These are phyloP conservation scores for Gymnothorax javanicus DNA, from an alignment of 2,797 vertebrate genomes.

Conservation along the genomic window DNA sequence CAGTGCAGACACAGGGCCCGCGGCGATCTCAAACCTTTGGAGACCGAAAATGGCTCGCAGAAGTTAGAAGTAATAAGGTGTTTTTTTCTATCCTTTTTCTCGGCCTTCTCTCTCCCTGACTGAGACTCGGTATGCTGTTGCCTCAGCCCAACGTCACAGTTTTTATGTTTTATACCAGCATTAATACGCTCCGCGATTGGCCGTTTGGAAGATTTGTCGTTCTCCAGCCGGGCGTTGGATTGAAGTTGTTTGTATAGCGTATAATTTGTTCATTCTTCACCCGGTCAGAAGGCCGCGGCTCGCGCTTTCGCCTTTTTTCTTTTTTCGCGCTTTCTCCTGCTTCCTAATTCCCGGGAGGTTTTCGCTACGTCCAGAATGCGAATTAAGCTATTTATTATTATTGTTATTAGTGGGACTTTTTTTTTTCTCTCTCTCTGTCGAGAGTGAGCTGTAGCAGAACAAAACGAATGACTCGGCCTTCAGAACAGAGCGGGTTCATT, in stretches of 20 bases:
- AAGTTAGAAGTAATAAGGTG: conserved; percentile 88
- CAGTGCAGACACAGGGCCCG: conserved; percentile 83
- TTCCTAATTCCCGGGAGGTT: conserved; percentile 26
- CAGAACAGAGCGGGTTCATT: conserved; percentile 13
- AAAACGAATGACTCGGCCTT: conserved; percentile 22
- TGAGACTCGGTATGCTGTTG: conserved; percentile 78
- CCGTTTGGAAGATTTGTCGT: conserved; percentile 78
- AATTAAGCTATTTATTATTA: conserved; percentile 32
- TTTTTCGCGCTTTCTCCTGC: conserved; percentile 29
- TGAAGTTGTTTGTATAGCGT: conserved; percentile 78
- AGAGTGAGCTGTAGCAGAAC: conserved; percentile 20
- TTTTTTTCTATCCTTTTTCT: conserved; percentile 52
- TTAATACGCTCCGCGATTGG: conserved; percentile 77
- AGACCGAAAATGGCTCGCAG: conserved; percentile 87
- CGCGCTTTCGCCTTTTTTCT: conserved; percentile 31
- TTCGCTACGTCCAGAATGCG: conserved; percentile 8
- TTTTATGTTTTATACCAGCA: conserved; percentile 73
- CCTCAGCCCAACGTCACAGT: conserved; percentile 71
- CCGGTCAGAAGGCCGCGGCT: conserved; percentile 51
- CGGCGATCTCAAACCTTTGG: conserved; percentile 85
- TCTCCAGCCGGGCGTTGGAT: conserved; percentile 76
- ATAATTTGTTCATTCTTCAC: conserved; percentile 79
- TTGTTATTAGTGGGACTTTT: conserved; percentile 20
- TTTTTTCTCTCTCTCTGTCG: background rate
- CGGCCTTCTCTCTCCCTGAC: conserved; percentile 80